phyloP scores from a whole-genome alignment of 2,888 invertebrate genomes.

The Pecten maximus region DNA sequence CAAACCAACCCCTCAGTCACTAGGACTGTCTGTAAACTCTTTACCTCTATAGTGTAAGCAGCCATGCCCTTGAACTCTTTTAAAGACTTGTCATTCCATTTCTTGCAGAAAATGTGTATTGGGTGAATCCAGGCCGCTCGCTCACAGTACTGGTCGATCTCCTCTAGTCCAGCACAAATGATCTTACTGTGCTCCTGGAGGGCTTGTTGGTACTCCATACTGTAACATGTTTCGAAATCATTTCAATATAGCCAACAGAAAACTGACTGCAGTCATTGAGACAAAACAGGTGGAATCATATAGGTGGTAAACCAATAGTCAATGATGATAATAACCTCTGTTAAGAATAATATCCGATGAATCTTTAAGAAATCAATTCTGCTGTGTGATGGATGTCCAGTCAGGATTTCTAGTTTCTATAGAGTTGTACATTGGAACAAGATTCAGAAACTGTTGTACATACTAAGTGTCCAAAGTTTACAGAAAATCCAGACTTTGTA shows the following conservation, averaged over 20 bases:
- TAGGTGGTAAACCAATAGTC: too few species aligned
- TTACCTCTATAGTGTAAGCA: slow-evolving; percentile 81
- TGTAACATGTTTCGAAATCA: slow-evolving; percentile 52
- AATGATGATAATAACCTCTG: too few species aligned
- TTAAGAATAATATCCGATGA: too few species aligned
- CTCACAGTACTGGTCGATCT: slow-evolving; percentile 78
- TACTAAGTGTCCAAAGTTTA: neutral
- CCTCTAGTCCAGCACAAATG: slow-evolving; percentile 74
- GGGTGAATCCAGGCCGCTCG: slow-evolving; percentile 79
- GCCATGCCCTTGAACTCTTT: slow-evolving; percentile 76
- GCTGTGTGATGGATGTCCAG: too few species aligned
- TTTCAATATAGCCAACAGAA: too few species aligned
- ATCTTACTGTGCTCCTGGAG: slow-evolving; percentile 66
- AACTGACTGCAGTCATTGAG: too few species aligned
- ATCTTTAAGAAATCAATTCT: too few species aligned
- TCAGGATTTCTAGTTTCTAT: too few species aligned
- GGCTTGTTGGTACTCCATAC: slow-evolving; percentile 73
- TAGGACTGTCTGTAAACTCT: neutral
- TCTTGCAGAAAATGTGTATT: slow-evolving; percentile 76
- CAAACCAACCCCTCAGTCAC: too few species aligned
- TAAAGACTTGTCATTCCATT: slow-evolving; percentile 77
- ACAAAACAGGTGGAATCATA: too few species aligned
- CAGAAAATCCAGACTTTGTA: neutral
- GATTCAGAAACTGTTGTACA: neutral
- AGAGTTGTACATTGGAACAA: neutral